phyloP scores from a whole-genome alignment of 2,888 invertebrate species.

The Biston betularia region DNA sequence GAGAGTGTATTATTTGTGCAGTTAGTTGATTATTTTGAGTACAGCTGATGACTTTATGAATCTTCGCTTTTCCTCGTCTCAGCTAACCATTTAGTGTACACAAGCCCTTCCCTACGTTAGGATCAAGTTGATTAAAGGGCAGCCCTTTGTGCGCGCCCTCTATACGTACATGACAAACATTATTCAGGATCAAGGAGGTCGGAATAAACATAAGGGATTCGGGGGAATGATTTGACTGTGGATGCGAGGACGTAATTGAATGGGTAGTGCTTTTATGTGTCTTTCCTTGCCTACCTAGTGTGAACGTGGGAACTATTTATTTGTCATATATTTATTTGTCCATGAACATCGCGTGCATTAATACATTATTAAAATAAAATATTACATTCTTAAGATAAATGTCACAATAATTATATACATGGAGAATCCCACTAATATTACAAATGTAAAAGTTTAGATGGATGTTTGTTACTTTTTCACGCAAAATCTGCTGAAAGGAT shows the following conservation, averaged over 20 bases:
- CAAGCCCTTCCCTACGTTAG: slow-evolving; percentile 24
- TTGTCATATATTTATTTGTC: too few relatives aligned
- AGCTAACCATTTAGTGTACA: background rate
- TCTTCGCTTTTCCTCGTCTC: background rate
- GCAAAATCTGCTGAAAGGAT: too few relatives aligned
- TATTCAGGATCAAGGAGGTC: slow-evolving; percentile 41
- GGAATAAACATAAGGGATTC: slow-evolving; percentile 39
- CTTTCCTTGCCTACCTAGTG: slow-evolving; percentile 14
- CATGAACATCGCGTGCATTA: too few relatives aligned
- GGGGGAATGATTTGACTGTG: slow-evolving; percentile 32
- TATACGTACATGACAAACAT: slow-evolving; percentile 44
- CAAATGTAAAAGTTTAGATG: too few relatives aligned
- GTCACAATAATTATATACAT: too few relatives aligned
- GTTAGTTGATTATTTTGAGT: too few relatives aligned
- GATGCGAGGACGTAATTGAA: slow-evolving; percentile 32
- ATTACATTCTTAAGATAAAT: too few relatives aligned
- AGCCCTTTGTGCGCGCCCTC: slow-evolving; percentile 36
- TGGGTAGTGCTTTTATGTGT: slow-evolving; percentile 30
- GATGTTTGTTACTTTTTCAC: too few relatives aligned
- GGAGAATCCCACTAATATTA: too few relatives aligned
- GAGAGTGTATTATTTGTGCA: too few relatives aligned
- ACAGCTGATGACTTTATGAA: background rate
- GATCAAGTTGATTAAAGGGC: slow-evolving; percentile 47
- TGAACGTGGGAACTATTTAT: background rate
- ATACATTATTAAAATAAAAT: too few relatives aligned